phyloP scores from a whole-genome alignment of 2,888 invertebrate genomes.

The Cantharis nigra region DNA sequence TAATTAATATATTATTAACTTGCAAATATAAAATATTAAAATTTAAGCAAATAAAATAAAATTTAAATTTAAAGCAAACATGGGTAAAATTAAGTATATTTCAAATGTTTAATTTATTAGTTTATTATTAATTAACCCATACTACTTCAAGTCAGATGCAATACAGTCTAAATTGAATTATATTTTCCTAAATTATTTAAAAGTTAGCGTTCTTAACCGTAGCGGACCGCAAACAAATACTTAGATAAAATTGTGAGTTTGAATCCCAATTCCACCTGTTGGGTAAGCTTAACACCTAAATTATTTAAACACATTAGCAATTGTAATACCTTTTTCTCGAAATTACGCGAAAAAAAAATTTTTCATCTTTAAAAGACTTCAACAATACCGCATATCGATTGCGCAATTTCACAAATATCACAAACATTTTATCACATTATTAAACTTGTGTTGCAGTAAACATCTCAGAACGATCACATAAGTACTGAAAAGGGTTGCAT shows the following conservation, averaged over 20 bases:
- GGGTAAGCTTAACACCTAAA: not conserved
- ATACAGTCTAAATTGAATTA: too few species aligned
- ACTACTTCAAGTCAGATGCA: too few species aligned
- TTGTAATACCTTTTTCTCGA: not conserved
- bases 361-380: not conserved
- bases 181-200: too few species aligned
- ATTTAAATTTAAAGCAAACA: too few species aligned
- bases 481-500: not conserved
- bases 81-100: too few species aligned
- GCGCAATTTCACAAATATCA: not conserved
- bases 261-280: not conserved
- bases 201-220: too few species aligned
- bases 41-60: too few species aligned
- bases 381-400: not conserved
- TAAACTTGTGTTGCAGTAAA: not conserved
- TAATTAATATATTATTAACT: too few species aligned
- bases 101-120: too few species aligned
- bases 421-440: not conserved
- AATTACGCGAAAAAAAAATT: not conserved
- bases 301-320: not conserved
- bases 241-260: not conserved
- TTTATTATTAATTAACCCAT: too few species aligned
- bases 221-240: not conserved
- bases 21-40: too few species aligned
- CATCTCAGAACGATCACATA: not conserved